Evolutionary conservation across 92 coral and sea anemone genomes (phyloP).

Genomic region (Blastomussa wellsi): DNA sequence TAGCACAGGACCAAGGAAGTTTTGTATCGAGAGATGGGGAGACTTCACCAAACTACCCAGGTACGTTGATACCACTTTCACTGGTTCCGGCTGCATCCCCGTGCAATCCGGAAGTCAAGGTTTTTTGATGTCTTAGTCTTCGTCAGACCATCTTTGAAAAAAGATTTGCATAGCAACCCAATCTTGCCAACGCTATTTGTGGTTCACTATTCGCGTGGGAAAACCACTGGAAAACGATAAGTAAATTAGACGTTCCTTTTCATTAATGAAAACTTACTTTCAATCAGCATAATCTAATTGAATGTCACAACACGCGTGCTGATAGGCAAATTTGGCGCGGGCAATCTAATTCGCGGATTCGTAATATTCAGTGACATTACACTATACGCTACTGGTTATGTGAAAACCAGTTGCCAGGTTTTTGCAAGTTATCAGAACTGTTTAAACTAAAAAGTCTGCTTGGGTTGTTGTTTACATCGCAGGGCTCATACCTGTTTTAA

Average conservation of each 20-base stretch:
- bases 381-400: neutral
- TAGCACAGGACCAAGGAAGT: constrained; percentile 96
- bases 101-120: neutral
- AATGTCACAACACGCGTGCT: neutral
- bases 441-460: neutral
- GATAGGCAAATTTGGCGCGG: neutral
- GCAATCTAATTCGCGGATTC: neutral
- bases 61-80: constrained; percentile 43
- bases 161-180: too few species aligned
- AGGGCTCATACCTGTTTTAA: constrained; percentile 99
- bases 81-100: neutral
- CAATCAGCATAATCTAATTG: neutral
- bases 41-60: constrained; percentile 92
- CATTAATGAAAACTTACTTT: too few species aligned
- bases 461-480: constrained; percentile 20
- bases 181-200: too few species aligned
- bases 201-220: too few species aligned
- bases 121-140: too few species aligned
- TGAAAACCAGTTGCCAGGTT: neutral
- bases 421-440: neutral
- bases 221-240: too few species aligned
- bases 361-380: neutral
- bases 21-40: constrained; percentile 99
- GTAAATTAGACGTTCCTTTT: too few species aligned
- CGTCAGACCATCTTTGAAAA: too few species aligned